Percentiles rank a stretch among this genome's conserved stretches.
These are phyloP conservation scores for Ecliptopera silaceata DNA, from an alignment of 2,888 invertebrate species.

Conservation along the genomic window DNA sequence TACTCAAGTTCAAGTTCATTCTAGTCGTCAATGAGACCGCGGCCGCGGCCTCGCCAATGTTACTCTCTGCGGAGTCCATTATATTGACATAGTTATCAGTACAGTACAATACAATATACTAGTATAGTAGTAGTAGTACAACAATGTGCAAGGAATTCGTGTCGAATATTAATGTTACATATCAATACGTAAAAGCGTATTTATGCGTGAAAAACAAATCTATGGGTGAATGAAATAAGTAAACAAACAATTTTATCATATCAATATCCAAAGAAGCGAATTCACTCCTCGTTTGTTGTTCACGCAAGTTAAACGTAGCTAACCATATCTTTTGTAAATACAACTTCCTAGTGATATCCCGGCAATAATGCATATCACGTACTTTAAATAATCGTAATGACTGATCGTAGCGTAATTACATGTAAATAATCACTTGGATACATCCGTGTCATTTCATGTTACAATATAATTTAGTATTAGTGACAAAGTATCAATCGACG, in stretches of 20 bases:
- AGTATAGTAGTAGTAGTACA: slow-evolving; percentile 16
- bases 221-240: slow-evolving; percentile 22
- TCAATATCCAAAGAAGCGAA: slow-evolving; percentile 16
- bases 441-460: slow-evolving; percentile 39
- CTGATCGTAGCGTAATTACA: slow-evolving; percentile 54
- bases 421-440: slow-evolving; percentile 34
- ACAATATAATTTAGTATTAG: slow-evolving; percentile 56
- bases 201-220: slow-evolving; percentile 39
- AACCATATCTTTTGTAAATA: slow-evolving; percentile 65
- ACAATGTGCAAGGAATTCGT: slow-evolving; percentile 38
- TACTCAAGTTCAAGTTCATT: slow-evolving; percentile 32
- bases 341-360: slow-evolving; percentile 67
- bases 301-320: slow-evolving; percentile 42
- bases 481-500: slow-evolving; percentile 51
- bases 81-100: slow-evolving; percentile 34
- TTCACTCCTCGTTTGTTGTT: slow-evolving; percentile 43
- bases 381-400: slow-evolving; percentile 57
- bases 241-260: slow-evolving; percentile 16
- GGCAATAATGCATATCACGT: slow-evolving; percentile 81
- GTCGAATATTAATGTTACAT: slow-evolving; percentile 40
- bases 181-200: slow-evolving; percentile 39
- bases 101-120: slow-evolving; percentile 21
- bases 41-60: slow-evolving; percentile 32
- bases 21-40: slow-evolving; percentile 32
- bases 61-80: slow-evolving; percentile 36